Percentiles rank a stretch among this genome's conserved stretches.
phyloP scores from a whole-genome alignment of 2,113 vertebrate species.

The Ranitomeya imitator region DNA sequence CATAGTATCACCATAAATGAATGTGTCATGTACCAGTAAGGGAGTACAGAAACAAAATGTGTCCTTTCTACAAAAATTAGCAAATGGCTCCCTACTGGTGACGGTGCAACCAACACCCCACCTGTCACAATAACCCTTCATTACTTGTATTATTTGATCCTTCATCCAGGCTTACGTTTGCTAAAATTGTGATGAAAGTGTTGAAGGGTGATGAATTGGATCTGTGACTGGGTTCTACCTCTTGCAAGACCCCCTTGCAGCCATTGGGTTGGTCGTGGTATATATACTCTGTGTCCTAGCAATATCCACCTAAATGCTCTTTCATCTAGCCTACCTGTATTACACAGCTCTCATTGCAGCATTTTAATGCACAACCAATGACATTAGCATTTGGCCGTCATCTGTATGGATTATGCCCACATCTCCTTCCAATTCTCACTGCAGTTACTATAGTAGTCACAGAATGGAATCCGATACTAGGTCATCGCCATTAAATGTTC shows the following conservation, averaged over 20 bases:
- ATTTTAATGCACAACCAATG: neutral
- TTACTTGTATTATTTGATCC: too few relatives aligned
- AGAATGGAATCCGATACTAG: conserved; percentile 1
- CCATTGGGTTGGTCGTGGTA: too few relatives aligned
- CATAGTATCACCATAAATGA: too few relatives aligned
- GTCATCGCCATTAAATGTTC: neutral
- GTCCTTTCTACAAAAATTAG: too few relatives aligned
- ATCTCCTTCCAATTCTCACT: neutral
- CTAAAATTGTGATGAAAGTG: neutral
- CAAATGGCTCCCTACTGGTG: too few relatives aligned
- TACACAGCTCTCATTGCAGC: neutral
- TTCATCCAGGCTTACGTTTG: neutral
- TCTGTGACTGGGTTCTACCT: neutral
- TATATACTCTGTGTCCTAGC: neutral
- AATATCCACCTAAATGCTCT: neutral
- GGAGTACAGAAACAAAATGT: too few relatives aligned
- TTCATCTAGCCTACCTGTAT: neutral
- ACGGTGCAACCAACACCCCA: too few relatives aligned
- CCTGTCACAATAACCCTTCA: too few relatives aligned
- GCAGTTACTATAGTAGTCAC: neutral
- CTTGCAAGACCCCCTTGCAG: too few relatives aligned
- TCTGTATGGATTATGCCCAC: conserved; percentile 7
- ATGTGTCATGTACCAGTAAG: too few relatives aligned
- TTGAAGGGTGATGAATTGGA: neutral
- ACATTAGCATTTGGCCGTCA: conserved; percentile 9